A percentile compares a stretch with the other conserved stretches of the same genome.
Conservation (phyloP, 2,888 invertebrate genomes). For the Rhagonycha fulva region DNA sequence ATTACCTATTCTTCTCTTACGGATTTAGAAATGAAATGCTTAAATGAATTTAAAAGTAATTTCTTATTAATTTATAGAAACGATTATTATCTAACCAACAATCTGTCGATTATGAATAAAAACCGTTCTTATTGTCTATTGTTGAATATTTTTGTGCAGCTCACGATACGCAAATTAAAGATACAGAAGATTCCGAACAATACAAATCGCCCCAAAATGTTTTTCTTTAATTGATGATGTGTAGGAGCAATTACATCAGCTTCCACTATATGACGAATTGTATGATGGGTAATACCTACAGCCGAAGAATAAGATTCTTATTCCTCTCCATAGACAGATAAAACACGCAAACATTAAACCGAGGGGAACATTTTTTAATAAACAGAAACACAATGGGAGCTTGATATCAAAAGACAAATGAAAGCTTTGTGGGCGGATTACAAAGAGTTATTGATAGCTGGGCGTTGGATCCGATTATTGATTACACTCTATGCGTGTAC, state of each 20-base stretch:
- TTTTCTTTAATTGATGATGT: slow-evolving; percentile 13
- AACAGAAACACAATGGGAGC: slow-evolving; percentile 48
- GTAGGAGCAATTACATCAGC: slow-evolving; percentile 15
- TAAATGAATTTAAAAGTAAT: neutral
- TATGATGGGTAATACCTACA: neutral
- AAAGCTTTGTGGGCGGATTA: slow-evolving; percentile 48
- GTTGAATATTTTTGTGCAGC: neutral
- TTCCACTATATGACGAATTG: slow-evolving; percentile 16
- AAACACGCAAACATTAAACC: slow-evolving; percentile 50
- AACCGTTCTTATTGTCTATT: neutral
- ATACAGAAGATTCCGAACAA: slow-evolving; percentile 8
- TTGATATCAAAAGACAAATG: slow-evolving; percentile 50
- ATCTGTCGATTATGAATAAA: neutral
- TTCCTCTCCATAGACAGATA: slow-evolving; percentile 32
- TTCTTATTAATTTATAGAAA: neutral
- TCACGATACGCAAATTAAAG: neutral
- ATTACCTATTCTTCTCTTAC: neutral
- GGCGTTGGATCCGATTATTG: slow-evolving; percentile 45
- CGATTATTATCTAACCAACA: neutral
- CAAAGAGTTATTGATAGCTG: slow-evolving; percentile 49
- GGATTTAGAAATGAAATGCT: neutral
- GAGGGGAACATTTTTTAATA: slow-evolving; percentile 45
- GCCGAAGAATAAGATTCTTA: neutral
- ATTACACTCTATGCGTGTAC: slow-evolving; percentile 41
- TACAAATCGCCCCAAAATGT: slow-evolving; percentile 15